Evolutionary conservation across 2,113 vertebrate species (phyloP).

Genomic region (Athene cunicularia): DNA sequence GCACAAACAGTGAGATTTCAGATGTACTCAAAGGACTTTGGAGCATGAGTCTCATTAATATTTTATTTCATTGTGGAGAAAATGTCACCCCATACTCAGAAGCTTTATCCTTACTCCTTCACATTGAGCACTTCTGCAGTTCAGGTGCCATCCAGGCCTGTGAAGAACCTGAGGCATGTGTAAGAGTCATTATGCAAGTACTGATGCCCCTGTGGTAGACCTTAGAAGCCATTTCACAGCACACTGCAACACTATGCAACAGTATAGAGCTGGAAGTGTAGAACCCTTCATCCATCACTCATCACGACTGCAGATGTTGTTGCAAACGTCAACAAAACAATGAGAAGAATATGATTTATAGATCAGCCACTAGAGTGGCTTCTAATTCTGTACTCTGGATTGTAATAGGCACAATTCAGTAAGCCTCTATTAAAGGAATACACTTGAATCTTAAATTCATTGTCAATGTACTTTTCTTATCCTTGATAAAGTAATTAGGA

Average conservation of each 20-base stretch:
- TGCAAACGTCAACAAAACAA: neutral
- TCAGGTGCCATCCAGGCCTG: neutral
- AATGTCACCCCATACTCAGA: neutral
- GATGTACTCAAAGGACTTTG: neutral
- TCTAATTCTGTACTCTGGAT: neutral
- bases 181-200: neutral
- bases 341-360: neutral
- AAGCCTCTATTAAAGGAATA: neutral
- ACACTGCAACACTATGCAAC: neutral
- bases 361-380: neutral
- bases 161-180: neutral
- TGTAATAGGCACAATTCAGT: neutral
- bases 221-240: neutral
- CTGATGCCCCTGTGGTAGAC: neutral
- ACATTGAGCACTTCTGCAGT: neutral
- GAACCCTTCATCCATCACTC: neutral
- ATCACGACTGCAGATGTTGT: neutral
- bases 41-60: neutral
- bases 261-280: neutral
- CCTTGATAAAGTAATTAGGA: neutral
- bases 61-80: neutral
- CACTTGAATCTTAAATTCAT: neutral
- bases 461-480: neutral
- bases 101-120: neutral
- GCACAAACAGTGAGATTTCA: neutral